Evolutionary conservation across 2,113 vertebrate genomes (phyloP).

Genomic region (Hemicordylus capensis): DNA sequence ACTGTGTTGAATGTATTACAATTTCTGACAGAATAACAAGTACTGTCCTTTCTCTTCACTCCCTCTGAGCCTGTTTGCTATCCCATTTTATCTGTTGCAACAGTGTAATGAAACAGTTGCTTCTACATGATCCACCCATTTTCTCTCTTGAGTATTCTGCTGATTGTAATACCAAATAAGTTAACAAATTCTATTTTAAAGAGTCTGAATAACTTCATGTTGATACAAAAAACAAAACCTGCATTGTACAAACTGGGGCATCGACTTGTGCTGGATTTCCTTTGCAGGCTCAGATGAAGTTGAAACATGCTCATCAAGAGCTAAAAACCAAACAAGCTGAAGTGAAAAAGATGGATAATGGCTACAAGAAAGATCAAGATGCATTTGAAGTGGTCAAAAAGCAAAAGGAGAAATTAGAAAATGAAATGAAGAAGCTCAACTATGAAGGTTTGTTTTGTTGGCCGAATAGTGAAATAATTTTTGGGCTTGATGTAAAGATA

Average conservation of each 20-base stretch:
- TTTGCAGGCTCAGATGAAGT: slow-evolving; percentile 89
- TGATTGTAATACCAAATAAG: background rate
- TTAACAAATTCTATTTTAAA: background rate
- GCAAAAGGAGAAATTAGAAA: slow-evolving; percentile 81
- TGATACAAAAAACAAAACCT: background rate
- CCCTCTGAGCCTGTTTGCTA: background rate
- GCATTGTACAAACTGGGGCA: background rate
- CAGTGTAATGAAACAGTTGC: background rate
- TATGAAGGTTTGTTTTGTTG: slow-evolving; percentile 83
- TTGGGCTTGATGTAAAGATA: background rate
- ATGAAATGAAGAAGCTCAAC: slow-evolving; percentile 83
- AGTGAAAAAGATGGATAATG: slow-evolving; percentile 89
- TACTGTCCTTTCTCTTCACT: background rate
- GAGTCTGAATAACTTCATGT: background rate
- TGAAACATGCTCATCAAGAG: slow-evolving; percentile 89
- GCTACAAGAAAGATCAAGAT: slow-evolving; percentile 88
- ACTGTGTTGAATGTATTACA: background rate
- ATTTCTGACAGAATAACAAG: background rate
- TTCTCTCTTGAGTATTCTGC: slow-evolving; percentile 15
- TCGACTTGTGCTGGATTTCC: background rate
- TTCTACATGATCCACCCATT: background rate
- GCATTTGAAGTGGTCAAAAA: slow-evolving; percentile 78
- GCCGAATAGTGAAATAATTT: background rate
- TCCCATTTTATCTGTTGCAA: background rate
- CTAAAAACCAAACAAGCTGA: slow-evolving; percentile 89